Evolutionary conservation across 2,113 vertebrate genomes (phyloP), one percentile per base, ranked within the genome.

Genomic region (Myrmophylax atrothorax): DNA sequence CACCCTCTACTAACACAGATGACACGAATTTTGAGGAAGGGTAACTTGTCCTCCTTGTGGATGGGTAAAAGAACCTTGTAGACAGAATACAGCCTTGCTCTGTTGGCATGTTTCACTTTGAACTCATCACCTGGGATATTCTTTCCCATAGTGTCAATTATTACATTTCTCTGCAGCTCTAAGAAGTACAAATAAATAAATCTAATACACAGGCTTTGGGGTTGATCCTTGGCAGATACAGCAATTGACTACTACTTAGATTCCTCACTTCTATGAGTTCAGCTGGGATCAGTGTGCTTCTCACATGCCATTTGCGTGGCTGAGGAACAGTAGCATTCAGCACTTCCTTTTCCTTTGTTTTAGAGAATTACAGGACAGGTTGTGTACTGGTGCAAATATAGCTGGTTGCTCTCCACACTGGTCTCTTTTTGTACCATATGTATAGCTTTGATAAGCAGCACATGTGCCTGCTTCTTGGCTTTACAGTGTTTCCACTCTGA

Each of bases 391-490:
- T 93, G 76, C 84, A 96, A 92, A 91, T 70, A 67, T 64, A 95
- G 60, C 82, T 29, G 16, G 33, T 94, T 92, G 60, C 47, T 92
- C 84, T 91, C 50, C 84, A 69, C 85, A 18, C 72, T 69, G 83
- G 37, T 92, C 38, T 83, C 87, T 97, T 81, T 63, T 66, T 75
- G 76, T 84, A 44, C 53, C 15, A 52, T 77, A 94, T 96, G 92
- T 93, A 81, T 52, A 95, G 81, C 89, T 79, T 91, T 96, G 95
- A 95, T 95, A 95, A 95, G 93, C 90, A 94, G 92, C 96, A 96
- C n/a, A 88, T 93, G 91, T 93, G 93, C 64, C 93, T 93, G 85
- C 83, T 93, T 96, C 92, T 88, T 56, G 0, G 35, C 93, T 94
- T 40, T 94, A 80, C 82, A 81, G 47, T 89, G 85, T 86, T 96